Evolutionary conservation across 2,797 vertebrate species (phyloP), one percentile per base, ranked within the genome.

Genomic region (Salarias fasciatus): DNA sequence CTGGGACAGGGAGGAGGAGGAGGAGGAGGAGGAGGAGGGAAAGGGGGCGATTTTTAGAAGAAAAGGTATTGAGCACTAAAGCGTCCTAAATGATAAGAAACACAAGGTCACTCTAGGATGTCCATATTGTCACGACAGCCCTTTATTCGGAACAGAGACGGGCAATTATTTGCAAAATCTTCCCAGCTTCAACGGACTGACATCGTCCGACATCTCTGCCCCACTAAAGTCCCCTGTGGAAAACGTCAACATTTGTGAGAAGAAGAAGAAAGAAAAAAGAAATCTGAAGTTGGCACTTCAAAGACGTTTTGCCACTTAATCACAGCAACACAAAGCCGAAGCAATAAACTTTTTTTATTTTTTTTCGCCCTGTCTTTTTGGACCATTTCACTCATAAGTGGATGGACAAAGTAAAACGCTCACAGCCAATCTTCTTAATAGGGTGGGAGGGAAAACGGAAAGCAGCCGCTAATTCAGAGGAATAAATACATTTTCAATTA

Each of bases 401-500:
- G 58, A 77, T 12, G 29, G 60, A 75, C 65, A 53, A 76, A 81
- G 70, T 79, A 74, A 85, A 87, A 86, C n/a, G 44, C 76, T 77
- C 62, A 49, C 48, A 53, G 78, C 70, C 81, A 83, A 84, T 83
- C 64, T 70, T 53, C 64, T 82, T 73, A 80, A 83, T 64, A 63
- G 15, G 57, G 52, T 79, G 14, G 70, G 74, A 69, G 68, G 72
- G 66, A 41, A 75, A 66, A 69, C 42, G 38, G 51, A 66, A 64
- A 72, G 58, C 42, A 38, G 69, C 13, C 44, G 8, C 68, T 82
- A 79, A 72, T 84, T 85, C 55, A 69, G 46, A 72, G 69, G 63
- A 86, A 86, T 86, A 72, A 82, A 83, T 81, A 81, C 61, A 76
- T 78, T 78, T 86, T 86, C 84, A 77, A 82, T 80, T 84, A 86